Evolutionary conservation across 92 coral and sea anemone species (phyloP).

Genomic region (Epizoanthus scotinus): DNA sequence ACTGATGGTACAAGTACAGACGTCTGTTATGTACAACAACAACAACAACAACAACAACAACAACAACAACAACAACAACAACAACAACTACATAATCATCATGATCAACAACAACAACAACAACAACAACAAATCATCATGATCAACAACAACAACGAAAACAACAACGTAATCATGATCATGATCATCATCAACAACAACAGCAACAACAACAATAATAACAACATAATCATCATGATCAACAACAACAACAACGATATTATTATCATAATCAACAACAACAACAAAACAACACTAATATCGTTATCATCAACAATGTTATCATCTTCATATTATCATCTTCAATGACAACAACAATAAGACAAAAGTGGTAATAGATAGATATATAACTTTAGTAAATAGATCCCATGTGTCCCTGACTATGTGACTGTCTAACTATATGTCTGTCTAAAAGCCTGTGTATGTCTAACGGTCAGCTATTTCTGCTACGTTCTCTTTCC

Average conservation of each 20-base stretch:
- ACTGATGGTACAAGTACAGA: constrained; percentile 43
- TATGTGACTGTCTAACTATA: no score
- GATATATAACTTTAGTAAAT: no score
- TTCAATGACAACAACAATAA: no score
- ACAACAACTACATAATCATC: background rate
- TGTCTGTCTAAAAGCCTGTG: no score
- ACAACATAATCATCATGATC: background rate
- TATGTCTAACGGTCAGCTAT: no score
- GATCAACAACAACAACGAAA: background rate
- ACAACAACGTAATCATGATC: background rate
- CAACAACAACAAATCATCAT: background rate
- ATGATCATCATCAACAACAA: background rate
- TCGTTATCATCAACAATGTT: no score
- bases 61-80: background rate
- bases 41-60: background rate
- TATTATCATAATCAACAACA: no score
- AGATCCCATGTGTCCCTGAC: no score
- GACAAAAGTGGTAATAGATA: no score
- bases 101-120: background rate
- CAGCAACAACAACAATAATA: background rate
- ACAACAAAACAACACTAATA: no score
- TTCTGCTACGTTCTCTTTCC: background rate
- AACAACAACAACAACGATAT: no score
- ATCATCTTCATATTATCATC: no score
- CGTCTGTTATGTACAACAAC: background rate